These are phyloP conservation scores for Alectoris magna DNA, from an alignment of 2,797 vertebrate genomes.

Conservation along the genomic window DNA sequence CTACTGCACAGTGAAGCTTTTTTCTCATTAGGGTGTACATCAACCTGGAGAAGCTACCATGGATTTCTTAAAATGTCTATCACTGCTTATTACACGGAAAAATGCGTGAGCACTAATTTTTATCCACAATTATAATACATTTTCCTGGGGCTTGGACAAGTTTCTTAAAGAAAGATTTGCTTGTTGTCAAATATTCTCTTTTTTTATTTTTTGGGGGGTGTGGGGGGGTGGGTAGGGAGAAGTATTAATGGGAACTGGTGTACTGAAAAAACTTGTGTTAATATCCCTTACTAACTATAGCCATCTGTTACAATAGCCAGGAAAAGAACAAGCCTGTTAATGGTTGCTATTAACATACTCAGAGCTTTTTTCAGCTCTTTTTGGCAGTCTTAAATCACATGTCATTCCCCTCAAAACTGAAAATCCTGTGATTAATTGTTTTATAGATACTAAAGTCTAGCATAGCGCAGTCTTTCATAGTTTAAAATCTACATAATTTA, in stretches of 20 bases:
- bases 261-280: slow-evolving; percentile 24
- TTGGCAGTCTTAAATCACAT: not conserved
- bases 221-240: not conserved
- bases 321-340: slow-evolving; percentile 5
- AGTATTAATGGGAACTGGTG: slow-evolving; percentile 43
- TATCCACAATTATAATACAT: slow-evolving; percentile 1
- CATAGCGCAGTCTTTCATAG: not conserved
- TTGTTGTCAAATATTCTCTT: slow-evolving; percentile 22
- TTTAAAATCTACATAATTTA: not conserved
- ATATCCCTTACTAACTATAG: slow-evolving; percentile 37
- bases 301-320: slow-evolving; percentile 36
- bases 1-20: not conserved
- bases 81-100: not conserved
- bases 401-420: not conserved
- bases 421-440: not conserved
- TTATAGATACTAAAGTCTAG: not conserved
- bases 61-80: slow-evolving; percentile 21
- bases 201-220: not conserved
- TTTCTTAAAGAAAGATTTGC: slow-evolving; percentile 35
- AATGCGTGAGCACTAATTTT: not conserved
- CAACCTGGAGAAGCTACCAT: not conserved
- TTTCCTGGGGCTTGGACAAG: slow-evolving; percentile 20
- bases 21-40: not conserved
- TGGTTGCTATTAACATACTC: slow-evolving; percentile 15
- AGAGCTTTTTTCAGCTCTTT: not conserved